Base-by-base conservation (phyloP, 2,113 vertebrate genomes). In the Bos javanicus region DNA sequence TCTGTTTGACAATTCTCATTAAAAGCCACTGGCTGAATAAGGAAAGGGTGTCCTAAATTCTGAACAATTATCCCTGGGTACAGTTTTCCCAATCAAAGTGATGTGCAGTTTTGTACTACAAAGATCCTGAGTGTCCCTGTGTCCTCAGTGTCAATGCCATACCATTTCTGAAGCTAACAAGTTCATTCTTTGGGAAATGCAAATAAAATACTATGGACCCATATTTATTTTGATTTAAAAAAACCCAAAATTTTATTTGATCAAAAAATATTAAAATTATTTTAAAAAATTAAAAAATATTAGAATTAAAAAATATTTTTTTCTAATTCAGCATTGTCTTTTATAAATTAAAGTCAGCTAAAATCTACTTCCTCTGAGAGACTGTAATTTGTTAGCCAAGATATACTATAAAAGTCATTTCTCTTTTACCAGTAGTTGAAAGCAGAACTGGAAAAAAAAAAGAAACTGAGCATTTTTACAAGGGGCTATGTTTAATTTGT, bases 281-380 rank as follows among this genome's bases (percentile, higher is more conserved):
- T 62, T 62, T 0, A 3, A 30, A 30, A 62, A 30, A 62, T 62
- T 62, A 15, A 14, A 60, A 60, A 62, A 62, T 62, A 30, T 62
- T 62, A 30, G 59, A 13, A 62, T 30, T 62, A 30, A 62, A 54
- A 59, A 60, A 30, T 14, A 7, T 97, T 97, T 97, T 71, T 92
- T 95, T 97, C 96, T 87, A 94, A 93, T 36, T 97, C 92, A 97
- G 90, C 97, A 76, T 97, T 97, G 91, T 95, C 30, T 92, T 96
- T 84, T 84, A 33, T 93, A 96, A 96, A 97, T 98, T 97, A 98
- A 98, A 98, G 95, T 95, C 90, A 97, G 71, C 90, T 98, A 90
- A 98, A 98, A 94, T 76, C 95, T 97, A 86, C 96, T 98, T 97
- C 93, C 94, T n/a, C 25, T n/a, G 17, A 80, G 76, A 96, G 62